A percentile compares a stretch with the other conserved stretches of the same genome.
These are phyloP conservation scores for Melipona quadrifasciata DNA, from an alignment of 1,140 invertebrate species.

Conservation along the genomic window DNA sequence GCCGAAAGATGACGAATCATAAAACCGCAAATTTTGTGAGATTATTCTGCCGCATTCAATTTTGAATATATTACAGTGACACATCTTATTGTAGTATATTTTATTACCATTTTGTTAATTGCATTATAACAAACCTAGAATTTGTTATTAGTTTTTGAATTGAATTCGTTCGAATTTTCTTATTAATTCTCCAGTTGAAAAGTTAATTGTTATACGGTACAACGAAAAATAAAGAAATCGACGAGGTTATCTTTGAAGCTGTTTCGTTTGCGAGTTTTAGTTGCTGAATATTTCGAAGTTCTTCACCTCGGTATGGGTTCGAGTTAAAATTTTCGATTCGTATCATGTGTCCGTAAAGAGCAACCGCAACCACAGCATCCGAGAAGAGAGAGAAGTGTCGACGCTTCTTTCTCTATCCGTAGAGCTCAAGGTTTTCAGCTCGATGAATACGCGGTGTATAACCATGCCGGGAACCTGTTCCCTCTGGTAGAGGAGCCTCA, in stretches of 20 bases:
- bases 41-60: neutral
- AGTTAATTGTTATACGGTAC: too few relatives aligned
- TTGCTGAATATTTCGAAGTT: neutral
- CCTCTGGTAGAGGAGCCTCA: slow-evolving; percentile 61
- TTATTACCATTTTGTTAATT: neutral
- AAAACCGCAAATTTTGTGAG: neutral
- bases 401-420: slow-evolving; percentile 42
- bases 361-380: slow-evolving; percentile 43
- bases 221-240: too few relatives aligned
- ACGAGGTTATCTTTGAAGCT: neutral
- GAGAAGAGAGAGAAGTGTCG: slow-evolving; percentile 37
- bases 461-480: slow-evolving; percentile 81
- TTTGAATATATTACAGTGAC: neutral
- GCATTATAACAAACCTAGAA: too few relatives aligned
- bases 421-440: slow-evolving; percentile 81
- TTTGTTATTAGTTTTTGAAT: neutral
- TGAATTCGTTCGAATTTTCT: neutral
- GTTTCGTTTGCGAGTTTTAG: too few relatives aligned
- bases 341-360: slow-evolving; percentile 48
- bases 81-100: neutral
- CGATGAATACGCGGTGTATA: slow-evolving; percentile 78
- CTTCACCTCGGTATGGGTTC: slow-evolving; percentile 27
- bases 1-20: neutral
- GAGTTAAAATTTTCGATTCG: slow-evolving; percentile 55
- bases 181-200: too few relatives aligned